These are phyloP conservation scores for Clunio marinus DNA, from an alignment of 2,888 invertebrate species.

Conservation along the genomic window DNA sequence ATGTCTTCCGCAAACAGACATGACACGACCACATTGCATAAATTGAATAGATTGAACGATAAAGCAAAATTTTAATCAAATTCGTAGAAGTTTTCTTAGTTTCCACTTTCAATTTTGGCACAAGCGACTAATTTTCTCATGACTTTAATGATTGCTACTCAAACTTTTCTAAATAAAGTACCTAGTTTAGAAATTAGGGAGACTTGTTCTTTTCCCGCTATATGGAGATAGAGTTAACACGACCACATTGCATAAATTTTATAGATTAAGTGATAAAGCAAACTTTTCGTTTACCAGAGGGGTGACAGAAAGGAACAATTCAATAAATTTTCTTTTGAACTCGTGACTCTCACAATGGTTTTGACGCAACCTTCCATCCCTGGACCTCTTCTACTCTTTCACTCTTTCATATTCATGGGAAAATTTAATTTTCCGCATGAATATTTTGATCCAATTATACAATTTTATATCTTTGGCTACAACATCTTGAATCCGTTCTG, in stretches of 20 bases:
- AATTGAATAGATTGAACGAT: conserved; percentile 17
- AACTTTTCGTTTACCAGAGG: not conserved
- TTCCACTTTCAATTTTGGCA: no score
- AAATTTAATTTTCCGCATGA: conserved; percentile 39
- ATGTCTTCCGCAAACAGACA: conserved; percentile 27
- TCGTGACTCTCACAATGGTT: conserved; percentile 30
- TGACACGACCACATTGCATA: conserved; percentile 31
- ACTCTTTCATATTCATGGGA: conserved; percentile 37
- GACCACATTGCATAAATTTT: conserved; percentile 15
- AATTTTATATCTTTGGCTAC: conserved; percentile 35
- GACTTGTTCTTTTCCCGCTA: not conserved
- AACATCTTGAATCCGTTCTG: conserved; percentile 33
- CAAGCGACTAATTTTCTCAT: no score
- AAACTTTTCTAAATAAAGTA: no score
- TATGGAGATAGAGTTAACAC: conserved; percentile 1
- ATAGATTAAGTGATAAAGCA: conserved; percentile 5
- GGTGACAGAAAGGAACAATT: conserved; percentile 10
- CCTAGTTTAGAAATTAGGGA: no score
- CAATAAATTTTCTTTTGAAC: conserved; percentile 34
- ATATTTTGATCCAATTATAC: conserved; percentile 39
- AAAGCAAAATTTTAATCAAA: conserved; percentile 15
- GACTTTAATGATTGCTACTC: no score
- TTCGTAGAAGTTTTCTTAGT: not conserved
- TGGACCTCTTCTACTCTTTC: not conserved
- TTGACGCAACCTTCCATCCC: not conserved